Conservation (phyloP, 2,888 invertebrate genomes). For the Drosophila vallismaia region DNA sequence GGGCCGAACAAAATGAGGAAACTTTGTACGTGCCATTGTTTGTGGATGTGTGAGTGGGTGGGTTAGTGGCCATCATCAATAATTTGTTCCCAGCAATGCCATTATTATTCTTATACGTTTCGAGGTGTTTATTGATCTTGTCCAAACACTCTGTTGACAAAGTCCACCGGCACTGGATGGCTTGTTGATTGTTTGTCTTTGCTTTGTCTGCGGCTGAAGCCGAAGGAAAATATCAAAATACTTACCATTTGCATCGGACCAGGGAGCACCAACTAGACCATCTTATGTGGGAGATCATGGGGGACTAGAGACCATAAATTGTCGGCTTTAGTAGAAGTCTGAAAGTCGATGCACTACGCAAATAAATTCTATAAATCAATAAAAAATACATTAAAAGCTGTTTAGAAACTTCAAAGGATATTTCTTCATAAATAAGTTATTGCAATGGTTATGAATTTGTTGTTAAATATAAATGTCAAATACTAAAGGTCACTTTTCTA, state of each 20-base stretch:
- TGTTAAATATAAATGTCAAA: too few relatives aligned
- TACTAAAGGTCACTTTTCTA: background rate
- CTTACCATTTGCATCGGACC: conserved; percentile 31
- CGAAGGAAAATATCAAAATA: conserved; percentile 32
- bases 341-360: conserved; percentile 14
- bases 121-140: conserved; percentile 42
- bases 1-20: conserved; percentile 35
- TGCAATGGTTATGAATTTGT: too few relatives aligned
- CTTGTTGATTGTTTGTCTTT: conserved; percentile 43
- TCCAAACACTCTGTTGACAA: conserved; percentile 37
- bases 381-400: too few relatives aligned
- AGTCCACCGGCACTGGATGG: conserved; percentile 24
- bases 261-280: conserved; percentile 9
- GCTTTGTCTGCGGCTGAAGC: conserved; percentile 33
- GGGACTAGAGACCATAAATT: conserved; percentile 62
- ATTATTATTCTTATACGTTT: conserved; percentile 42
- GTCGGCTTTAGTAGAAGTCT: conserved; percentile 71
- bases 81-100: conserved; percentile 32
- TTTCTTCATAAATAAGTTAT: too few relatives aligned
- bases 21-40: conserved; percentile 44
- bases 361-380: background rate
- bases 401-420: too few relatives aligned
- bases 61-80: conserved; percentile 33
- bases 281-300: conserved; percentile 17
- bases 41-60: conserved; percentile 31